Percentiles rank a stretch among this genome's conserved stretches.
Evolutionary conservation across 2,888 invertebrate genomes (phyloP).

Genomic region (Seira sanloemensis): DNA sequence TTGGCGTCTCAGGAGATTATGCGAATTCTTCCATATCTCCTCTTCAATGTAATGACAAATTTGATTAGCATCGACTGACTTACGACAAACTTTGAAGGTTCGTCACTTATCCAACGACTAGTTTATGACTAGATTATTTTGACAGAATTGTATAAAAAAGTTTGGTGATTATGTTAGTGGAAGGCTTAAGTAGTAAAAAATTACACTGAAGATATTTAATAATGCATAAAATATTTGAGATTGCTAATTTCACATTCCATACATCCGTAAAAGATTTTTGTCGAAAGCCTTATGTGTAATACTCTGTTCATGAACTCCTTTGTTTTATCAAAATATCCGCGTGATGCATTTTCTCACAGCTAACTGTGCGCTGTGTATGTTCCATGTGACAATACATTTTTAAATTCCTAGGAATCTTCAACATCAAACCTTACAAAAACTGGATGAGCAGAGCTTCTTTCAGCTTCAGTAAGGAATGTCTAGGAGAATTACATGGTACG

Average conservation of each 20-base stretch:
- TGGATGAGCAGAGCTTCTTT: too few relatives aligned
- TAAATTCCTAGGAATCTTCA: too few relatives aligned
- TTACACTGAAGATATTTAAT: neutral
- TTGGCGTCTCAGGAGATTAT: neutral
- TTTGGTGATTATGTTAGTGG: neutral
- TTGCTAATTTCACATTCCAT: neutral
- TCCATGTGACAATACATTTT: too few relatives aligned
- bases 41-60: neutral
- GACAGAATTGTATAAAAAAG: neutral
- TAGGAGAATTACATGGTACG: too few relatives aligned
- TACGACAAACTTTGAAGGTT: neutral
- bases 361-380: too few relatives aligned
- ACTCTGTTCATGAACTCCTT: neutral
- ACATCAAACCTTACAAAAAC: too few relatives aligned
- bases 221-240: neutral
- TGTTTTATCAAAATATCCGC: neutral
- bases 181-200: too few relatives aligned
- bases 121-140: neutral
- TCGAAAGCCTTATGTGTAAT: neutral
- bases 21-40: neutral
- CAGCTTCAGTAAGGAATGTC: too few relatives aligned
- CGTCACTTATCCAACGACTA: neutral
- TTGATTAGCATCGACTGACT: neutral
- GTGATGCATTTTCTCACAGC: neutral
- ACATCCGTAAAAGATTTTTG: too few relatives aligned